Conservation (phyloP, 2,113 vertebrate genomes). For the Laterallus jamaicensis region DNA sequence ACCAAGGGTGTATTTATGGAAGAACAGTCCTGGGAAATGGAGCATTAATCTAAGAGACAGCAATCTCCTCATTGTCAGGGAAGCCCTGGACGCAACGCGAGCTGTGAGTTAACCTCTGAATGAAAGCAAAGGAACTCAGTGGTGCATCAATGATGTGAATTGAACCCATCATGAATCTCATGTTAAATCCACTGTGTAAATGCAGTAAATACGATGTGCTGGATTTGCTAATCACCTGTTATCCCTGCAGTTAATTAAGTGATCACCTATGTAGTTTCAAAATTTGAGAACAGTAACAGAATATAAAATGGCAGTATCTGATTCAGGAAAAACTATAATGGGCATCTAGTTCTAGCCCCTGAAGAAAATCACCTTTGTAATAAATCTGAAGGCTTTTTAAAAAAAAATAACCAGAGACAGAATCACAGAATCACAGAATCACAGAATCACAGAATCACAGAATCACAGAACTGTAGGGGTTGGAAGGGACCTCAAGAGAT, state of each 20-base stretch:
- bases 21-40: not conserved
- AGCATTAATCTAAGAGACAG: not conserved
- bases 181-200: not conserved
- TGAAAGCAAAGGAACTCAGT: not conserved
- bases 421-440: too few species aligned
- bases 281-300: not conserved
- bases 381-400: not conserved
- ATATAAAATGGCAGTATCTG: not conserved
- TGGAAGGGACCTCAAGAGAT: too few species aligned
- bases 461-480: too few species aligned
- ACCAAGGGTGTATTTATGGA: not conserved
- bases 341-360: not conserved
- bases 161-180: not conserved
- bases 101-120: not conserved
- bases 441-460: too few species aligned
- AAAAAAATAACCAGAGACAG: not conserved
- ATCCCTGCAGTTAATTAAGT: not conserved
- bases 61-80: accelerated
- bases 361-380: not conserved
- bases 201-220: not conserved
- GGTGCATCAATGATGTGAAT: not conserved
- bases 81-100: not conserved
- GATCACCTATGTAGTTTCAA: not conserved
- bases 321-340: not conserved
- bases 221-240: not conserved